These are phyloP conservation scores for Antitype chi DNA, from an alignment of 2,888 invertebrate genomes.

Conservation along the genomic window DNA sequence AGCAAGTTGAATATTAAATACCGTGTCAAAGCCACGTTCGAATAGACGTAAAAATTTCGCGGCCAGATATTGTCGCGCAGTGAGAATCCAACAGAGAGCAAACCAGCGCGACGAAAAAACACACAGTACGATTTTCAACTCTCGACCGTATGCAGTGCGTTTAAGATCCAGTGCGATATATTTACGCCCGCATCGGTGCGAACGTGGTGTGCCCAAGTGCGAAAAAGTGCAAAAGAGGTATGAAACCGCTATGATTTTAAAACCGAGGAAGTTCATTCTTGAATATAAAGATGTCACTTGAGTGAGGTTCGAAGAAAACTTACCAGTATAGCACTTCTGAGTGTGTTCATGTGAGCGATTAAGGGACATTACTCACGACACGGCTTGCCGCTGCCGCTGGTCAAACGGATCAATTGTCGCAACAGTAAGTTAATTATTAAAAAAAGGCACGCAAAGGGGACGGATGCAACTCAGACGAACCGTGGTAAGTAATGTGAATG, in stretches of 20 bases:
- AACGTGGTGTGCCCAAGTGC: neutral
- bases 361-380: neutral
- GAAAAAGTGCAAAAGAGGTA: neutral
- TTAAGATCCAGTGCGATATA: too few relatives aligned
- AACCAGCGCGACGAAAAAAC: too few relatives aligned
- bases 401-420: neutral
- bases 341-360: neutral
- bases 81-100: too few relatives aligned
- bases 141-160: too few relatives aligned
- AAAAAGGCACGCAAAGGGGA: neutral
- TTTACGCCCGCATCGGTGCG: too few relatives aligned
- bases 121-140: too few relatives aligned
- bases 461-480: slow-evolving; percentile 26
- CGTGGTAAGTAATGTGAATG: neutral
- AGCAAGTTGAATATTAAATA: neutral
- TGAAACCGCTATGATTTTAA: neutral
- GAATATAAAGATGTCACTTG: neutral
- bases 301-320: neutral
- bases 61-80: too few relatives aligned
- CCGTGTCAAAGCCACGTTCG: neutral
- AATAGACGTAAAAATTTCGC: too few relatives aligned
- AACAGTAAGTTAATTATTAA: neutral
- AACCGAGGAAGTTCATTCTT: neutral
- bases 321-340: neutral
- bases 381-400: neutral